phyloP scores from a whole-genome alignment of 2,113 vertebrate species.

The Hypocryptadius cinnamomeus region DNA sequence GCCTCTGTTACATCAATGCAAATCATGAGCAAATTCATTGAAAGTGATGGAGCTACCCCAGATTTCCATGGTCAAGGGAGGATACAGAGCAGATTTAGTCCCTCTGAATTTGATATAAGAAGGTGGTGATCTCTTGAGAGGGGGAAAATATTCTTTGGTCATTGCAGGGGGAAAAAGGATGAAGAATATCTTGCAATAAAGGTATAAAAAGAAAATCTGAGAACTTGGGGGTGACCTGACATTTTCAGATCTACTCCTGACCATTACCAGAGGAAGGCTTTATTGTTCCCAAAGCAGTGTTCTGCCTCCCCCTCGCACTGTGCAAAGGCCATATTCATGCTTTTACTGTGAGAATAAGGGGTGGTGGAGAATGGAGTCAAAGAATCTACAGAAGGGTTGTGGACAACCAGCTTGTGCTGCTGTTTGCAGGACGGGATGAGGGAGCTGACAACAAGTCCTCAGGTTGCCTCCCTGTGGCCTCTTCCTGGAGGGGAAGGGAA shows the following conservation, averaged over 20 bases:
- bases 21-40: not conserved
- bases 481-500: not conserved
- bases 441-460: not conserved
- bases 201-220: not conserved
- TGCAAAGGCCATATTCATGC: not conserved
- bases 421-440: not conserved
- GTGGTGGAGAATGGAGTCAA: not conserved
- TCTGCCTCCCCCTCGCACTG: not conserved
- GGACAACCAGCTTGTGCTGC: not conserved
- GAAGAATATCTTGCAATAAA: not conserved
- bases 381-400: not conserved
- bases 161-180: not conserved
- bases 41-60: not conserved
- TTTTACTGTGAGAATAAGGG: not conserved
- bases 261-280: not conserved
- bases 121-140: not conserved
- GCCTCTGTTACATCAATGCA: constrained; percentile 5
- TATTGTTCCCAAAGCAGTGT: not conserved
- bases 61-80: not conserved
- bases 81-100: not conserved
- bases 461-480: not conserved
- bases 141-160: not conserved
- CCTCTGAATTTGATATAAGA: not conserved
- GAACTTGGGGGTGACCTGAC: not conserved
- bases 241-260: not conserved